phyloP scores from a whole-genome alignment of 2,888 invertebrate genomes.

The Melinopterus prodromus region DNA sequence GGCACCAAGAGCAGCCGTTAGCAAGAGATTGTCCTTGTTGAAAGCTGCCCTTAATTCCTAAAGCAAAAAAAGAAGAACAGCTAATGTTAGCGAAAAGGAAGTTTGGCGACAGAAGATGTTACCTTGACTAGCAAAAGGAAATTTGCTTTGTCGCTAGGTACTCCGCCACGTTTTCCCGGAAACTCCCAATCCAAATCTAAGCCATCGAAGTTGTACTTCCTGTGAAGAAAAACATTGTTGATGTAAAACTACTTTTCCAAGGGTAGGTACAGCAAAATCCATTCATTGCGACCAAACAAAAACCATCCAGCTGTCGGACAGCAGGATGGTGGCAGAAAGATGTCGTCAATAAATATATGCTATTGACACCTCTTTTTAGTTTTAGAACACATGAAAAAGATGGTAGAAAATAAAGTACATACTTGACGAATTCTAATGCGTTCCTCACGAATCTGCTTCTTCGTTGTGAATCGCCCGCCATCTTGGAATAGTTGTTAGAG shows the following conservation, averaged over 20 bases:
- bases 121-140: constrained; percentile 81
- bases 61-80: constrained; percentile 32
- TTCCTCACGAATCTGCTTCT: constrained; percentile 76
- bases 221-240: constrained; percentile 49
- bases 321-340: no score
- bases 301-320: neutral
- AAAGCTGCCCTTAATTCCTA: constrained; percentile 79
- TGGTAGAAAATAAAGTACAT: constrained; percentile 38
- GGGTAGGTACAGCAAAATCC: neutral
- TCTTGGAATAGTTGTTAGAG: constrained; percentile 73
- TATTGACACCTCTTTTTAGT: neutral
- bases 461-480: constrained; percentile 71
- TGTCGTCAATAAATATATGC: no score
- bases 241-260: constrained; percentile 7
- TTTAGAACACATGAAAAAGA: neutral
- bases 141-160: constrained; percentile 81
- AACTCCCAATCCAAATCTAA: constrained; percentile 88
- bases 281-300: no score
- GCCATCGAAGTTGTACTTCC: constrained; percentile 77
- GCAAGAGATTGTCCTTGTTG: constrained; percentile 69
- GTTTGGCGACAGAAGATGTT: constrained; percentile 38
- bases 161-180: constrained; percentile 80
- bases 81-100: constrained; percentile 20
- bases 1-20: constrained; percentile 86
- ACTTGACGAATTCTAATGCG: constrained; percentile 74